Evolutionary conservation across 2,797 vertebrate species (phyloP).

Genomic region (Protosalanx chinensis): DNA sequence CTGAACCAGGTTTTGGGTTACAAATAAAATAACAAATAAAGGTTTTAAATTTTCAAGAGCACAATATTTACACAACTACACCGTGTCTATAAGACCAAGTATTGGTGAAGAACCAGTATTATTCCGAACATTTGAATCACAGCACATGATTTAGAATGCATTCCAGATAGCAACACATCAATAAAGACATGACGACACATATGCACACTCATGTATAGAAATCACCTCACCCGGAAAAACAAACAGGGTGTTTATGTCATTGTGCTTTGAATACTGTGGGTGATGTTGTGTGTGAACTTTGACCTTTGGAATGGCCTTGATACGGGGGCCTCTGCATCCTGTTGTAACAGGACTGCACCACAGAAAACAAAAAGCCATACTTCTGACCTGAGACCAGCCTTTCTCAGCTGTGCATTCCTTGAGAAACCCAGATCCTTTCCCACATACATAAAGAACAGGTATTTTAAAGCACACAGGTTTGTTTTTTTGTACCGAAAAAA

Average conservation of each 20-base stretch:
- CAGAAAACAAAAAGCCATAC: slow-evolving; percentile 56
- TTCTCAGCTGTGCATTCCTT: not conserved
- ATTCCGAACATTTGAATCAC: slow-evolving; percentile 11
- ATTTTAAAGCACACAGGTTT: slow-evolving; percentile 70
- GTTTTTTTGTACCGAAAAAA: slow-evolving; percentile 44
- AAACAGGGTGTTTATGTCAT: slow-evolving; percentile 1
- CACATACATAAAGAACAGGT: slow-evolving; percentile 49
- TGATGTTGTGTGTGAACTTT: not conserved
- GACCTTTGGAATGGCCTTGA: slow-evolving; percentile 13
- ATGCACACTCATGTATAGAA: not conserved
- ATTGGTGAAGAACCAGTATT: slow-evolving; percentile 32
- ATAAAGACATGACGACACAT: not conserved
- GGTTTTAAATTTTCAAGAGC: slow-evolving; percentile 56
- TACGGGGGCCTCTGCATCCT: slow-evolving; percentile 10
- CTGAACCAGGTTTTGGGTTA: slow-evolving; percentile 6
- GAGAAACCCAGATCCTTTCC: not conserved
- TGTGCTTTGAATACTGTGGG: slow-evolving; percentile 13
- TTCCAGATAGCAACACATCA: not conserved
- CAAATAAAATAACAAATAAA: not conserved
- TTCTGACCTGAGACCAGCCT: slow-evolving; percentile 16
- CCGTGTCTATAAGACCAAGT: slow-evolving; percentile 27
- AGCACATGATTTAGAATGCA: slow-evolving; percentile 2
- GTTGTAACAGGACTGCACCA: slow-evolving; percentile 10
- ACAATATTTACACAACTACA: slow-evolving; percentile 53
- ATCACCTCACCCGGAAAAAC: not conserved